Evolutionary conservation across 2,888 invertebrate species (phyloP).

Genomic region (Cataglyphis rosenhaueri): DNA sequence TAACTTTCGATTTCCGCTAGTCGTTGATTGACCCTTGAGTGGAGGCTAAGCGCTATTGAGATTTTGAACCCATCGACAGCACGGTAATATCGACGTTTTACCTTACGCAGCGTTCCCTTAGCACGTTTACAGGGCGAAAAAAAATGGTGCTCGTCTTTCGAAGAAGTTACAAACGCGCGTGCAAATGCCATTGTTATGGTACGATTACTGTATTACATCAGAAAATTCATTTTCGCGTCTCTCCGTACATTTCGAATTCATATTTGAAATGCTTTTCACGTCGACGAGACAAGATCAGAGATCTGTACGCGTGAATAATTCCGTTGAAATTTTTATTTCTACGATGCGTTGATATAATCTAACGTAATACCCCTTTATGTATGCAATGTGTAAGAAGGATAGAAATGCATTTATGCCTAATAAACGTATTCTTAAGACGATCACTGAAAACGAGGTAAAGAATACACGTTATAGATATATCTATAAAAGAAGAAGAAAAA

Average conservation of each 20-base stretch:
- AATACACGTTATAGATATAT: constrained; percentile 65
- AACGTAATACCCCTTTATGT: constrained; percentile 11
- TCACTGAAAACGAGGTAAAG: constrained; percentile 60
- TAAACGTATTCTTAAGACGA: constrained; percentile 71
- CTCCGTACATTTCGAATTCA: constrained; percentile 69
- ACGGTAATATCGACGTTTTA: constrained; percentile 44
- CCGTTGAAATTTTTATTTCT: constrained; percentile 28
- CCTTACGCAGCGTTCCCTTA: constrained; percentile 38
- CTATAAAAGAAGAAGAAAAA: constrained; percentile 44
- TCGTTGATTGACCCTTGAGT: constrained; percentile 77
- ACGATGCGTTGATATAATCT: constrained; percentile 18
- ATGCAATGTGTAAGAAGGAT: constrained; percentile 21
- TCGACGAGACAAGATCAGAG: constrained; percentile 58
- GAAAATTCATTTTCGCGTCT: constrained; percentile 42
- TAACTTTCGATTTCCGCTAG: constrained; percentile 82
- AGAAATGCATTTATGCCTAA: constrained; percentile 73
- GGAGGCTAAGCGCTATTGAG: constrained; percentile 35
- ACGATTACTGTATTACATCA: constrained; percentile 3
- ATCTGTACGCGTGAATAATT: background rate
- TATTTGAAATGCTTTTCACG: constrained; percentile 59
- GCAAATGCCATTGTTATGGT: constrained; percentile 51
- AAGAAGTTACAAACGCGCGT: constrained; percentile 54
- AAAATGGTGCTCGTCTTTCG: constrained; percentile 52
- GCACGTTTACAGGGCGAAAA: constrained; percentile 22
- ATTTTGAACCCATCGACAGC: constrained; percentile 48